Conservation (phyloP, 2,797 vertebrate species). For the Salmo trutta region DNA sequence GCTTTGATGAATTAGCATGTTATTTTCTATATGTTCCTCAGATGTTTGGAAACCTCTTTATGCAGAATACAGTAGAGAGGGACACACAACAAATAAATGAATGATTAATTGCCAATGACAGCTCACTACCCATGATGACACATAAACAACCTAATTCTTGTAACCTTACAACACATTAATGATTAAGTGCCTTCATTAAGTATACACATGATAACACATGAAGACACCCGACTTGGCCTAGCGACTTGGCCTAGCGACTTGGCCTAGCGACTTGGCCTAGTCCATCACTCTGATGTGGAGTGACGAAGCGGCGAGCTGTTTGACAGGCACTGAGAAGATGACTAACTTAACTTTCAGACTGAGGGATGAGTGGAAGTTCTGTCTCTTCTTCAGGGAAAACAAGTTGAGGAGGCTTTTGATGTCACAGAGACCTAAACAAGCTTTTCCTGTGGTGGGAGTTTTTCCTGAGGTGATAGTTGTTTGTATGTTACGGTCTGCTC, state of each 20-base stretch:
- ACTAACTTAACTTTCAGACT: conserved; percentile 71
- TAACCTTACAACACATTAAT: conserved; percentile 7
- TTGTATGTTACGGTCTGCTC: neutral
- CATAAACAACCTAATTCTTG: neutral
- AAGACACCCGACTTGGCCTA: conserved; percentile 52
- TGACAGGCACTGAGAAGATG: conserved; percentile 68
- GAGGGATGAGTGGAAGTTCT: conserved; percentile 48
- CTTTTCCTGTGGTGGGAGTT: neutral
- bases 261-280: conserved; percentile 51
- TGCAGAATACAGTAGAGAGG: neutral
- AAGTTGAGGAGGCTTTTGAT: conserved; percentile 22
- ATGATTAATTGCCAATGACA: neutral
- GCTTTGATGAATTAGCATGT: neutral
- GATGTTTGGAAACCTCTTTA: neutral
- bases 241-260: too few species aligned
- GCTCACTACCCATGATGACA: neutral
- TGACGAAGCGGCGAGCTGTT: conserved; percentile 68
- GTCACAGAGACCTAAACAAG: conserved; percentile 7
- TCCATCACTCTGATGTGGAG: conserved; percentile 53
- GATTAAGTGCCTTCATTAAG: conserved; percentile 35
- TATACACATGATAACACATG: conserved; percentile 46
- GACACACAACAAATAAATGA: neutral
- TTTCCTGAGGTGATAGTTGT: neutral
- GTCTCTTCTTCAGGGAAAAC: conserved; percentile 51
- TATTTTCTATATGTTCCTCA: neutral